phyloP scores from a whole-genome alignment of 1,140 invertebrate species.

The Cotesia glomerata region DNA sequence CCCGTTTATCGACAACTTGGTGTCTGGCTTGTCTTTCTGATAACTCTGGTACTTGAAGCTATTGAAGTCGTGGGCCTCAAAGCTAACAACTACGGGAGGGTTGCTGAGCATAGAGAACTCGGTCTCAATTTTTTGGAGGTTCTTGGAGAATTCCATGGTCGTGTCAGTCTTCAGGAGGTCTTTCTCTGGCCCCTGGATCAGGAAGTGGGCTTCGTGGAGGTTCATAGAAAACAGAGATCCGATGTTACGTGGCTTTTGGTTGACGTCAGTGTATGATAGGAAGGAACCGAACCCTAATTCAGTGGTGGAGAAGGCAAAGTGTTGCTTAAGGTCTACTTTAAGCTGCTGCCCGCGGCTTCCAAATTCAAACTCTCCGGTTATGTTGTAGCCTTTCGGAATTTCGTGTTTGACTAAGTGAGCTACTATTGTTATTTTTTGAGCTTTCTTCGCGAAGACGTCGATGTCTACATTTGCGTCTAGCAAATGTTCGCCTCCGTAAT shows the following conservation, averaged over 20 bases:
- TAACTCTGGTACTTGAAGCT: constrained; percentile 63
- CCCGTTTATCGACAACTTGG: constrained; percentile 64
- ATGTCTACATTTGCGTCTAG: constrained; percentile 64
- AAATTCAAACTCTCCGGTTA: constrained; percentile 51
- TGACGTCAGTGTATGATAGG: constrained; percentile 52
- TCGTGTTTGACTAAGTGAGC: constrained; percentile 45
- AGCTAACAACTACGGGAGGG: constrained; percentile 56
- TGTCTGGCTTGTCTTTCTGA: constrained; percentile 63
- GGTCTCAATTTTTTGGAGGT: constrained; percentile 61
- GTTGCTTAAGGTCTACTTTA: constrained; percentile 53
- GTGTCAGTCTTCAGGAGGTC: constrained; percentile 64
- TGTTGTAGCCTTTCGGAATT: constrained; percentile 52
- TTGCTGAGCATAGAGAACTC: constrained; percentile 62
- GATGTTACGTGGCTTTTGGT: constrained; percentile 53
- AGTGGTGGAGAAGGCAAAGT: constrained; percentile 43
- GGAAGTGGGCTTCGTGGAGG: constrained; percentile 54
- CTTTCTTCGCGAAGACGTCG: constrained; percentile 69
- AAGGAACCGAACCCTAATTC: constrained; percentile 52
- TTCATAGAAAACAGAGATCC: constrained; percentile 57
- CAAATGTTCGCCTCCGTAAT: constrained; percentile 55
- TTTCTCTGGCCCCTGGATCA: constrained; percentile 63
- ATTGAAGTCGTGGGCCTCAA: constrained; percentile 66
- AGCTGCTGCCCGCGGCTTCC: constrained; percentile 60
- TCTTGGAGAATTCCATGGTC: constrained; percentile 57
- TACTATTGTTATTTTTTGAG: constrained; percentile 66